Conservation (phyloP, 2,797 vertebrate genomes). For the Pipistrellus nathusii region DNA sequence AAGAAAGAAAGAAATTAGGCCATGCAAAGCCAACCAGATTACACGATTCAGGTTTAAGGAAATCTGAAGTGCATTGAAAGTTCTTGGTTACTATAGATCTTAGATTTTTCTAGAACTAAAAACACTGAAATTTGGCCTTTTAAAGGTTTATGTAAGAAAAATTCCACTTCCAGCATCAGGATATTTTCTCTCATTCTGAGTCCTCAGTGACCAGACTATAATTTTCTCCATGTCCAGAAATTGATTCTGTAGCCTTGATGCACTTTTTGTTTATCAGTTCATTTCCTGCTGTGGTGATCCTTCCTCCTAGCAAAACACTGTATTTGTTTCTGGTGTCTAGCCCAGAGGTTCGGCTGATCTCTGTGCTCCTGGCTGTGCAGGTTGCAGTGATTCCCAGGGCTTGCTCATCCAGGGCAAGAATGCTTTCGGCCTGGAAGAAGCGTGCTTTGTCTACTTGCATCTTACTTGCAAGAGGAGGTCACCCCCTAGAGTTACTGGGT, state of each 20-base stretch:
- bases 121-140: slow-evolving; percentile 38
- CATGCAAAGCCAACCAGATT: slow-evolving; percentile 70
- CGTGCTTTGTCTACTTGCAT: not conserved
- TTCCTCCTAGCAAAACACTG: not conserved
- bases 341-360: not conserved
- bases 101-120: slow-evolving; percentile 16
- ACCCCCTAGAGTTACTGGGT: not conserved
- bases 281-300: not conserved
- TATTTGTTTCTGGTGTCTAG: not conserved
- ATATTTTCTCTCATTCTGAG: not conserved
- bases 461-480: not conserved
- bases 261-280: not conserved
- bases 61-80: slow-evolving; percentile 38
- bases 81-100: slow-evolving; percentile 20
- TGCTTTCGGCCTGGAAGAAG: not conserved
- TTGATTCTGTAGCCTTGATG: not conserved
- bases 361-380: not conserved
- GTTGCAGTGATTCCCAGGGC: not conserved
- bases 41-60: slow-evolving; percentile 58
- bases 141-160: not conserved
- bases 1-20: slow-evolving; percentile 56
- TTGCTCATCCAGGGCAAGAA: not conserved
- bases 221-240: slow-evolving; percentile 9
- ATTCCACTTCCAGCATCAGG: not conserved
- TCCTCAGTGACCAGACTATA: not conserved